phyloP scores from a whole-genome alignment of 2,888 invertebrate species.

The Agriopis leucophaearia region DNA sequence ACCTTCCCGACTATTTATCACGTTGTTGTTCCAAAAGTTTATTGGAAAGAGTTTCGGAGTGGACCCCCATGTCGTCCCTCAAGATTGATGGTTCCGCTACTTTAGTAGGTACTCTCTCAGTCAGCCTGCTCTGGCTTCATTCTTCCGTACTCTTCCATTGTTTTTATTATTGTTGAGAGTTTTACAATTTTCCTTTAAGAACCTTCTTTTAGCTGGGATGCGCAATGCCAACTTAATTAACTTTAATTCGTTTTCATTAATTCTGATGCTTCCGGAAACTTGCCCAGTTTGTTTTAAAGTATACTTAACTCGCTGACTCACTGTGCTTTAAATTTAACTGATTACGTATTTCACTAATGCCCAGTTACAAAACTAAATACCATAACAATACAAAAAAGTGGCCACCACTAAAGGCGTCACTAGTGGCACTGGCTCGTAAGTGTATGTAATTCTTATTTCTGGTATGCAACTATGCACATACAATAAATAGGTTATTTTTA shows the following conservation, averaged over 20 bases:
- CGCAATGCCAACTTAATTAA: slow-evolving; percentile 52
- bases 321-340: too few species aligned
- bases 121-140: slow-evolving; percentile 57
- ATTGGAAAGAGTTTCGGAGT: slow-evolving; percentile 75
- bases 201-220: slow-evolving; percentile 51
- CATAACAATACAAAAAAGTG: too few species aligned
- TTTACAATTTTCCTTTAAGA: slow-evolving; percentile 63
- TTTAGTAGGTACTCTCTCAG: slow-evolving; percentile 41
- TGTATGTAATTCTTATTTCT: too few species aligned
- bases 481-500: too few species aligned
- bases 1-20: slow-evolving; percentile 75
- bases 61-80: slow-evolving; percentile 76
- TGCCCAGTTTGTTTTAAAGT: slow-evolving; percentile 13
- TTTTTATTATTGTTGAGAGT: slow-evolving; percentile 65
- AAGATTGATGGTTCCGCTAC: slow-evolving; percentile 73
- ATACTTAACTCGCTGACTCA: too few species aligned
- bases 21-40: slow-evolving; percentile 75
- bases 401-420: neutral
- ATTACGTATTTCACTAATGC: too few species aligned
- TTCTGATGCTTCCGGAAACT: slow-evolving; percentile 31
- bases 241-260: slow-evolving; percentile 46
- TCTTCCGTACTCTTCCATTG: slow-evolving; percentile 58
- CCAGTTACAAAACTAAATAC: too few species aligned
- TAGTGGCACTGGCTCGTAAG: too few species aligned
- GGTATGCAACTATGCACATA: too few species aligned